Percentiles rank a stretch among this genome's conserved stretches.
Evolutionary conservation across 2,888 invertebrate species (phyloP).

Genomic region (Amiota mariae): DNA sequence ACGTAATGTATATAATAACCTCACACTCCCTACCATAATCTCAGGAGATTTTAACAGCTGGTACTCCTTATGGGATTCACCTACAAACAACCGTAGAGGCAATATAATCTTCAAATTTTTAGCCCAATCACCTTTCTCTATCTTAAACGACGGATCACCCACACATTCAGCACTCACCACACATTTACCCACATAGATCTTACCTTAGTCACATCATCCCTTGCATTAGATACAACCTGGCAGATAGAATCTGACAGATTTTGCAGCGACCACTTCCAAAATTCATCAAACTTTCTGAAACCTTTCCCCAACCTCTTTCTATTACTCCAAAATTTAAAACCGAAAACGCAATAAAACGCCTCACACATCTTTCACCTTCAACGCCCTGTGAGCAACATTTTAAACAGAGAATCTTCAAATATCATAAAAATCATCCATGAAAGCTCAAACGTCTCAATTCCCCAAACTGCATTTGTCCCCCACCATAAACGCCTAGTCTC

Average conservation of each 20-base stretch:
- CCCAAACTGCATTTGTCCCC: background rate
- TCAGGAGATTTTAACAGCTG: constrained; percentile 33
- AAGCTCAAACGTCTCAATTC: constrained; percentile 11
- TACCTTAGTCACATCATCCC: background rate
- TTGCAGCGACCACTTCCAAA: constrained; percentile 27
- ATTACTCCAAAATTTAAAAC: too few species aligned
- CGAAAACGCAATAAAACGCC: too few species aligned
- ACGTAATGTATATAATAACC: constrained; percentile 14
- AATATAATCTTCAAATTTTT: too few species aligned
- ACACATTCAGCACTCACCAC: too few species aligned
- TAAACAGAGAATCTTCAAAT: constrained; percentile 25
- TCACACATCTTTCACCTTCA: background rate
- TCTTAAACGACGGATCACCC: constrained; percentile 28
- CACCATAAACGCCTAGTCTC: background rate
- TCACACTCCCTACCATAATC: constrained; percentile 22
- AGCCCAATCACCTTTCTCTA: constrained; percentile 22
- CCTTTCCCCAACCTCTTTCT: too few species aligned
- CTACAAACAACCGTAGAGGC: too few species aligned
- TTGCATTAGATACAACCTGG: constrained; percentile 14
- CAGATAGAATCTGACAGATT: constrained; percentile 2
- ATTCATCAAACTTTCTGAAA: too few species aligned
- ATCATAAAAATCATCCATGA: constrained; percentile 17
- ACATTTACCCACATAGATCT: constrained; percentile 30
- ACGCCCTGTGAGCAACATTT: background rate
- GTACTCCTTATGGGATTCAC: too few species aligned